Base-by-base conservation (phyloP, 2,888 invertebrate genomes). In the Digitonthophagus gazella region DNA sequence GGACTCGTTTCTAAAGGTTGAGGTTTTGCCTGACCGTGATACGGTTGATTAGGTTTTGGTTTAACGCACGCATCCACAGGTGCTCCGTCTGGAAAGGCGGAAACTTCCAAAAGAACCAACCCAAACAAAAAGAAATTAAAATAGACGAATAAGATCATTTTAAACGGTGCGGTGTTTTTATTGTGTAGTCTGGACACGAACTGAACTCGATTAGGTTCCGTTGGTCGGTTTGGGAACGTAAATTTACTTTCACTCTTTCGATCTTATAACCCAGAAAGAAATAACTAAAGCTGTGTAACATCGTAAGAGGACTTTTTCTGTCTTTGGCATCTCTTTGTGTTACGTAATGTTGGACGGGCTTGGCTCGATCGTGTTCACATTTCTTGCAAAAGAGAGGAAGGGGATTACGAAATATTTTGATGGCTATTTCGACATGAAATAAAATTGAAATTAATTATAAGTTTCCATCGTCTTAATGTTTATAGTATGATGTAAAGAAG, bases 21-120 rank as follows among this genome's bases (percentile, higher is more conserved):
- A 0, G 91, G 85, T 71, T 89, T 84, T 5, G 91, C 89, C 76
- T 91, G 89, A 1, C 93, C 91, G 75, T 93, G 93, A 80, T 93
- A 90, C 0, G 93, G 93, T 77, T 89, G 88, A 82, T 93, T 93
- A 1, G 90, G 87, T 58, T 89, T 85, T 19, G 89, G 86, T 79
- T 91, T 92, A 2, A 93, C 93, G 79, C 93, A 93, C 28, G 91
- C 89, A 78, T 93, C 93, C 20, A 93, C 88, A 0, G 93, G 93
- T 1, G 91, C 93, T 1, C 93, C 93, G 76, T 93, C 92, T n/a
- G 93, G 93, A 78, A 93, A 93, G 71, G 86, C 86, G 8, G 58
- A 67, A 20, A 69, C 74, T 8, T 67, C 56, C 6, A 58, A 14
- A n/a, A n/a, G 16, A 22, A 54, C 19, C 61, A 6, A 3, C 11